Conservation (phyloP, 2,888 invertebrate genomes). For the Mystacides longicornis region DNA sequence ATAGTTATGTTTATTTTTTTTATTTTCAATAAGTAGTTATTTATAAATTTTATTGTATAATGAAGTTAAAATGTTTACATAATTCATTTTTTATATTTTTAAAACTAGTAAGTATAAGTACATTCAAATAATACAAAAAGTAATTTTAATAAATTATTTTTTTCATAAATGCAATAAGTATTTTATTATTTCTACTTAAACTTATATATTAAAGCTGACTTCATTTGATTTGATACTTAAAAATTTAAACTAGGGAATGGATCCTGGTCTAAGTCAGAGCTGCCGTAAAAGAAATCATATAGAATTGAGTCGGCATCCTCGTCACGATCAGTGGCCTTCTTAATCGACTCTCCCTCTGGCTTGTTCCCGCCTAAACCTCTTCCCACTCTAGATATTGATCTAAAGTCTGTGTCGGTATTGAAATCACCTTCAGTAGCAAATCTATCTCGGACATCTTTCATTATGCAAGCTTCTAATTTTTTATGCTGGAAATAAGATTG, state of each 20-base stretch:
- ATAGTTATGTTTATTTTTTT: no score
- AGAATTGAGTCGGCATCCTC: slow-evolving; percentile 52
- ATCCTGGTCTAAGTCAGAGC: slow-evolving; percentile 48
- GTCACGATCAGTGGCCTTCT: slow-evolving; percentile 37
- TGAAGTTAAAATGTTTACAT: no score
- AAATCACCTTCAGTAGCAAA: slow-evolving; percentile 53
- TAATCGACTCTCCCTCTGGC: slow-evolving; percentile 29
- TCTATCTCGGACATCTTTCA: slow-evolving; percentile 62
- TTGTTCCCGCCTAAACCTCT: slow-evolving; percentile 41
- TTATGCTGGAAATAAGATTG: slow-evolving; percentile 54
- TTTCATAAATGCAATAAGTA: no score
- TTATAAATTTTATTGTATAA: no score
- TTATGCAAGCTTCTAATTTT: slow-evolving; percentile 62
- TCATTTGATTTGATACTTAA: neutral
- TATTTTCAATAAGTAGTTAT: no score
- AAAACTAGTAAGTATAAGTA: no score
- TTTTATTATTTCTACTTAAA: no score
- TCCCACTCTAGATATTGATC: slow-evolving; percentile 47
- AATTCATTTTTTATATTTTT: no score
- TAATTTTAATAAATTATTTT: no score
- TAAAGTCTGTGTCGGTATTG: slow-evolving; percentile 47
- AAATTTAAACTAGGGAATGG: slow-evolving; percentile 9
- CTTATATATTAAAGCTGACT: neutral
- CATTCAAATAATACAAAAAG: no score
- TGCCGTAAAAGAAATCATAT: slow-evolving; percentile 57